Conservation (phyloP, 2,797 vertebrate genomes). For the Sphaeramia orbicularis region DNA sequence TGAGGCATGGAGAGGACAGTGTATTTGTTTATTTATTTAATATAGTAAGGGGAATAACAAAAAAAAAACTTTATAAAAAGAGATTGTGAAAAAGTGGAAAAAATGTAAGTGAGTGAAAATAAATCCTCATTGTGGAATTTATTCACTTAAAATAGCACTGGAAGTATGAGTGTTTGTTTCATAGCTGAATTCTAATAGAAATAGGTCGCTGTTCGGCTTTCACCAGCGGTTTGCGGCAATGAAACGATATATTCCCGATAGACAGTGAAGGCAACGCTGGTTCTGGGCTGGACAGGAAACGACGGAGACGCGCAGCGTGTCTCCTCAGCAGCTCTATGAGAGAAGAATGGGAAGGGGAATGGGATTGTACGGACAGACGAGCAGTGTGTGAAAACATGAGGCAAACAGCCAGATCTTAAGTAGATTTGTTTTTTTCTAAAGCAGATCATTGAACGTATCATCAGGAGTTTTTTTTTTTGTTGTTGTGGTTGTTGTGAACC, state of each 20-base stretch:
- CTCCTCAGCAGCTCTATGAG: slow-evolving; percentile 69
- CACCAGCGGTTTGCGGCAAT: too few species aligned
- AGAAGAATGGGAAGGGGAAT: slow-evolving; percentile 72
- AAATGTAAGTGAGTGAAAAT: background rate
- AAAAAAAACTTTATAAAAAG: too few species aligned
- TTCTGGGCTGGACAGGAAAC: slow-evolving; percentile 85
- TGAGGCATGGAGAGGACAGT: too few species aligned
- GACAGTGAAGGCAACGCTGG: slow-evolving; percentile 53
- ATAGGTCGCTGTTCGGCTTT: too few species aligned
- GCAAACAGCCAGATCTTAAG: slow-evolving; percentile 22
- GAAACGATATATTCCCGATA: background rate
- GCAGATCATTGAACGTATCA: background rate
- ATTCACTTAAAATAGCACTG: fast-evolving
- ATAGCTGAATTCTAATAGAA: too few species aligned
- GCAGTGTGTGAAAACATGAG: slow-evolving; percentile 54
- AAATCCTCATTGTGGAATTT: background rate
- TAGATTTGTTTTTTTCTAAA: background rate
- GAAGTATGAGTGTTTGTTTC: background rate
- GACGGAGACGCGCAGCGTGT: slow-evolving; percentile 77
- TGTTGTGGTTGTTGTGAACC: too few species aligned
- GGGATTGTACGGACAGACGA: slow-evolving; percentile 40
- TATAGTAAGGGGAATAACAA: too few species aligned
- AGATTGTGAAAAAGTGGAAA: too few species aligned
- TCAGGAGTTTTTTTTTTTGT: background rate
- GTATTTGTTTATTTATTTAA: too few species aligned